phyloP scores from a whole-genome alignment of 2,797 vertebrate genomes.

The Protonibea diacanthus region DNA sequence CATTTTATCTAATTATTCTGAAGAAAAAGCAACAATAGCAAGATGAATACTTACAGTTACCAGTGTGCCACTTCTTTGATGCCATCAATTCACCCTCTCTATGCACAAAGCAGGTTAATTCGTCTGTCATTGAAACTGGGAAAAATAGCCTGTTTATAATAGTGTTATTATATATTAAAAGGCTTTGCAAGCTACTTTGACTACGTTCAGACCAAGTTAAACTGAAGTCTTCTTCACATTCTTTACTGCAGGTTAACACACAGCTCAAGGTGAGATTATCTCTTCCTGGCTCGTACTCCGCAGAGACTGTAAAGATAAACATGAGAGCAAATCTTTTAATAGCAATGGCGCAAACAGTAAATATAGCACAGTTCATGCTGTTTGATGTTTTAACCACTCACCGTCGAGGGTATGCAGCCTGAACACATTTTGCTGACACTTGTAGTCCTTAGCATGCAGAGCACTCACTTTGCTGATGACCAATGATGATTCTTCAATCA shows the following conservation, averaged over 20 bases:
- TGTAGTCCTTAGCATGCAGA: conserved; percentile 65
- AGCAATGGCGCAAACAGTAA: not conserved
- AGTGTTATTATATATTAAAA: conserved; percentile 26
- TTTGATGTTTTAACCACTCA: conserved; percentile 36
- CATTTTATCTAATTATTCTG: not conserved
- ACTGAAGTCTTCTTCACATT: conserved; percentile 65
- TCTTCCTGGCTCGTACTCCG: conserved; percentile 28
- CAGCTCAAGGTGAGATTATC: conserved; percentile 69
- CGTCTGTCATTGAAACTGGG: conserved; percentile 15
- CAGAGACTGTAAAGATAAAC: conserved; percentile 55
- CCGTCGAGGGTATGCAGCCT: conserved; percentile 69
- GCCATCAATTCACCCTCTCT: conserved; percentile 65
- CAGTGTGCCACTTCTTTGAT: conserved; percentile 46
- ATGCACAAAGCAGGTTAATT: conserved; percentile 55
- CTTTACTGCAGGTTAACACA: conserved; percentile 63
- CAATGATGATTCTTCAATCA: conserved; percentile 44
- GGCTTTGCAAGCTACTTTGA: conserved; percentile 8
- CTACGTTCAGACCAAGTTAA: conserved; percentile 64
- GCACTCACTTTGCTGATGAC: conserved; percentile 52
- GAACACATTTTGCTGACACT: conserved; percentile 48
- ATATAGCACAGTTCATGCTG: not conserved
- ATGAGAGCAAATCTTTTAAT: not conserved
- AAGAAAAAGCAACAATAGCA: not conserved
- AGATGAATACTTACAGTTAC: conserved; percentile 47
- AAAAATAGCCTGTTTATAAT: conserved; percentile 51